phyloP scores from a whole-genome alignment of 2,797 vertebrate species.

The Cuniculus paca region DNA sequence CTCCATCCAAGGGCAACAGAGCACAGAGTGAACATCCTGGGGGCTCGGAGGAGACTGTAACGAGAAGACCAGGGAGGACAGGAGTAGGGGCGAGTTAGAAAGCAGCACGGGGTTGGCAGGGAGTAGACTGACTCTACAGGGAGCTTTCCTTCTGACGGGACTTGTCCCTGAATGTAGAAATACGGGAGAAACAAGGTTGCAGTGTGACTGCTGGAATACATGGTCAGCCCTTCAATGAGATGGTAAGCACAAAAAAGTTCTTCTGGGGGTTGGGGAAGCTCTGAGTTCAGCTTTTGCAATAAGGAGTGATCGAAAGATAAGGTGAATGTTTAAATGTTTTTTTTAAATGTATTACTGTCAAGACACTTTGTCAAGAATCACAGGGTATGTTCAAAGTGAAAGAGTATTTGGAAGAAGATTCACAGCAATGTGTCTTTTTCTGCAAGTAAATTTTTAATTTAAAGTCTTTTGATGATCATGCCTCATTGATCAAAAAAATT shows the following conservation, averaged over 20 bases:
- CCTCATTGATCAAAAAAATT: background rate
- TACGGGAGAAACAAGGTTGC: background rate
- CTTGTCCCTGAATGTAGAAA: background rate
- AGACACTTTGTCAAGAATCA: background rate
- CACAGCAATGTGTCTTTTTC: background rate
- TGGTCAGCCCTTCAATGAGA: background rate
- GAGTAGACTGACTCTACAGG: background rate
- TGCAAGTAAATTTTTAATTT: background rate
- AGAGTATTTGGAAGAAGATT: background rate
- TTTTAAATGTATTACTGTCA: background rate
- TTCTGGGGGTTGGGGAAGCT: background rate
- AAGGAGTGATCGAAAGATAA: background rate
- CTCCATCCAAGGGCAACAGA: background rate
- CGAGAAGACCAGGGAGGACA: background rate
- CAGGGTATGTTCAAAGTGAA: background rate
- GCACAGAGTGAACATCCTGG: background rate
- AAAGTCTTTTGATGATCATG: background rate
- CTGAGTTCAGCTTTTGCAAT: background rate
- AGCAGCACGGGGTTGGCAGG: background rate
- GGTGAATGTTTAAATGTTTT: background rate
- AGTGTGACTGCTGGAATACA: background rate
- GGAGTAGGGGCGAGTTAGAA: background rate
- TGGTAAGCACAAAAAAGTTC: background rate
- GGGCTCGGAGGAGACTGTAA: background rate
- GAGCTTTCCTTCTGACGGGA: background rate